phyloP scores from a whole-genome alignment of 2,888 invertebrate species.

The Drosophila sordidula region DNA sequence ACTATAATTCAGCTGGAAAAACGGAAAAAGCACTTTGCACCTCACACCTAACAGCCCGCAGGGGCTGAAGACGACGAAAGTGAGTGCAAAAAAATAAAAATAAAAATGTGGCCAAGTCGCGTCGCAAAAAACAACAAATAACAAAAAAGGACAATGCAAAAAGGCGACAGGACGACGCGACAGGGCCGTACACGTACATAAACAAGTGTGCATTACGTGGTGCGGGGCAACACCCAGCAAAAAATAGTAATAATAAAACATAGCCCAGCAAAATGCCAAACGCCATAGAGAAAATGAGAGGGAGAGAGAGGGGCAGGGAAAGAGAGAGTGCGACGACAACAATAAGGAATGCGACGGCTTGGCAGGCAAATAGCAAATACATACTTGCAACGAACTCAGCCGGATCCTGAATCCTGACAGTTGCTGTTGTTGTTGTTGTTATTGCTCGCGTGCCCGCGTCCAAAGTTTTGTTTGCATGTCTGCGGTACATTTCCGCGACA shows the following conservation, averaged over 20 bases:
- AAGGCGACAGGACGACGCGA: constrained; percentile 50
- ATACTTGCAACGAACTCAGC: constrained; percentile 39
- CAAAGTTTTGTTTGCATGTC: constrained; percentile 80
- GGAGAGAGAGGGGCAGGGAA: background rate
- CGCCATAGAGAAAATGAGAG: constrained; percentile 4
- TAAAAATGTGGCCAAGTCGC: constrained; percentile 53
- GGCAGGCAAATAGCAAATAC: constrained; percentile 49
- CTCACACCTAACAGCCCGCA: constrained; percentile 40
- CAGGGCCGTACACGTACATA: constrained; percentile 57
- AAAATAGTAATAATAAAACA: constrained; percentile 76
- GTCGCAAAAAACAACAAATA: constrained; percentile 33
- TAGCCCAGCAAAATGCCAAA: constrained; percentile 57
- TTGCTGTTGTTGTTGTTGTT: constrained; percentile 18
- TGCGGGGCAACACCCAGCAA: constrained; percentile 41
- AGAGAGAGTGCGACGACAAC: background rate
- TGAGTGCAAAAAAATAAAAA: constrained; percentile 37
- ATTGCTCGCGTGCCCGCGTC: constrained; percentile 40
- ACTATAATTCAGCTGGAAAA: constrained; percentile 72
- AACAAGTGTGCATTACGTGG: constrained; percentile 73
- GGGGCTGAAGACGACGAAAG: constrained; percentile 12
- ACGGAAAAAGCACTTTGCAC: constrained; percentile 73
- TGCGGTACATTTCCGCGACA: constrained; percentile 81
- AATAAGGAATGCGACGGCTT: constrained; percentile 15
- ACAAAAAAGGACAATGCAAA: constrained; percentile 61
- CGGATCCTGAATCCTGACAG: constrained; percentile 44